phyloP scores from a whole-genome alignment of 1,140 invertebrate genomes.

The Penaeus indicus region DNA sequence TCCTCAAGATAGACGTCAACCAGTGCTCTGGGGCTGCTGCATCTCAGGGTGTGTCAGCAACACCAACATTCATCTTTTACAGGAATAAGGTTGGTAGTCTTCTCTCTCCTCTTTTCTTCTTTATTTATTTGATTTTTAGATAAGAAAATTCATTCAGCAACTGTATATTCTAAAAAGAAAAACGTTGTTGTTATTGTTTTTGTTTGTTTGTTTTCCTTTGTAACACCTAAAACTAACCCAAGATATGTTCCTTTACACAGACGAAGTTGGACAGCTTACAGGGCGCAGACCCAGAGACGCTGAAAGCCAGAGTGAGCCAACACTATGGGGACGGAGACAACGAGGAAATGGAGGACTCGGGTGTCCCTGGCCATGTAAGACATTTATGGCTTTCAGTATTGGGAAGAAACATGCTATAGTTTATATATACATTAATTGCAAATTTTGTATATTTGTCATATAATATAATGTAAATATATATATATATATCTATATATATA shows the following conservation, averaged over 20 bases:
- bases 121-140: background rate
- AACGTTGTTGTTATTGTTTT: background rate
- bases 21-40: constrained; percentile 88
- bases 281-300: constrained; percentile 83
- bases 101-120: background rate
- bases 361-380: constrained; percentile 66
- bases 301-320: constrained; percentile 93
- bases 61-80: constrained; percentile 99
- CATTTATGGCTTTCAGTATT: background rate
- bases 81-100: constrained; percentile 79
- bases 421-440: too few species aligned
- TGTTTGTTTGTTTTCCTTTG: background rate
- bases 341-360: constrained; percentile 63
- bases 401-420: background rate
- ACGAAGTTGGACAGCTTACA: constrained; percentile 80
- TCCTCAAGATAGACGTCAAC: constrained; percentile 96
- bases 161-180: too few species aligned
- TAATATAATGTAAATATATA: too few species aligned
- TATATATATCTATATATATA: too few species aligned
- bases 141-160: too few species aligned
- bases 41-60: constrained; percentile 88
- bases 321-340: constrained; percentile 78
- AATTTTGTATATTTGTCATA: too few species aligned
- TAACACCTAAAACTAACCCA: background rate
- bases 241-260: constrained; percentile 27